phyloP scores from a whole-genome alignment of 2,113 vertebrate species.

The Gymnobelideus leadbeateri region DNA sequence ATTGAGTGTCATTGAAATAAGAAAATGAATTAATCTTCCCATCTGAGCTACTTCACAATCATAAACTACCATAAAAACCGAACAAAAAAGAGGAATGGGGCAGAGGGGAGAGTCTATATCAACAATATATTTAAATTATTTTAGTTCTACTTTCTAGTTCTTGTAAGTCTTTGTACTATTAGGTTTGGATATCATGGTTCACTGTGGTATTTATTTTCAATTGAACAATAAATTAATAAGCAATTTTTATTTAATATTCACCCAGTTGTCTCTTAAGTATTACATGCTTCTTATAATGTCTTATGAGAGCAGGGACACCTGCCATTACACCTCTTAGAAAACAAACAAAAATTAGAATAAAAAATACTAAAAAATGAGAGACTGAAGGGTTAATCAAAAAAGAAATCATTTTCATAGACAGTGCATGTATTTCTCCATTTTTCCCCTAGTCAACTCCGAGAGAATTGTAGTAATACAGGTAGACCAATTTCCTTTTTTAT shows the following conservation, averaged over 20 bases:
- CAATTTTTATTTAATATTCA: not conserved
- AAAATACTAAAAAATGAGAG: slow-evolving; percentile 50
- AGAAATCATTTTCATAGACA: slow-evolving; percentile 77
- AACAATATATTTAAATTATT: not conserved
- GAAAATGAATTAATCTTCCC: not conserved
- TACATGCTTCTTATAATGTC: not conserved
- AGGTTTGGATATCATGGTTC: not conserved
- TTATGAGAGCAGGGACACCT: not conserved
- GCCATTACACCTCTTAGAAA: slow-evolving; percentile 20
- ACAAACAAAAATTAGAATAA: slow-evolving; percentile 39
- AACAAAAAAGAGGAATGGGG: not conserved
- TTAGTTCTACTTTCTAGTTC: not conserved
- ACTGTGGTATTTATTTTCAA: not conserved
- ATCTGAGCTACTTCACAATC: not conserved
- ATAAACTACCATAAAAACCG: not conserved
- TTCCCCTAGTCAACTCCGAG: slow-evolving; percentile 69
- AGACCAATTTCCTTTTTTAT: slow-evolving; percentile 80
- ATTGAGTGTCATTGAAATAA: not conserved
- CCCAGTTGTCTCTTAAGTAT: not conserved
- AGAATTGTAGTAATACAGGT: slow-evolving; percentile 79
- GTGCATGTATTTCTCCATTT: slow-evolving; percentile 65
- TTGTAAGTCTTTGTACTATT: not conserved
- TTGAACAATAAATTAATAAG: not conserved
- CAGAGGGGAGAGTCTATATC: not conserved
- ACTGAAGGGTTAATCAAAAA: slow-evolving; percentile 77